Evolutionary conservation across 2,113 vertebrate species (phyloP).

Genomic region (Glaucomys volans): DNA sequence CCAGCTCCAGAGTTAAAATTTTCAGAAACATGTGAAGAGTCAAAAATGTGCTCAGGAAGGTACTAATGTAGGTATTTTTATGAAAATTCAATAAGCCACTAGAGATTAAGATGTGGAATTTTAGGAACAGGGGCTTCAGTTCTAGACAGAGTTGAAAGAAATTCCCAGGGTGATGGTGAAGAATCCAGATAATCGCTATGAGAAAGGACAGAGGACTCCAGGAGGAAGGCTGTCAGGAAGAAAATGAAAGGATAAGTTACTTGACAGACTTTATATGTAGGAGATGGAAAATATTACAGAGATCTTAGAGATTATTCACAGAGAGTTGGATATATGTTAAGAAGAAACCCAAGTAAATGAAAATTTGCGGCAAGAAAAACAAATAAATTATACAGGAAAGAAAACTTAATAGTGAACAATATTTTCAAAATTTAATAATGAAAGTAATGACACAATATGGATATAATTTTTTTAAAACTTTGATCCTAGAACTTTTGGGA

Average conservation of each 20-base stretch:
- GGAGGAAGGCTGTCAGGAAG: neutral
- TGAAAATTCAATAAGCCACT: neutral
- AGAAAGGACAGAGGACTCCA: neutral
- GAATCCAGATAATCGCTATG: neutral
- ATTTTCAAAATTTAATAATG: neutral
- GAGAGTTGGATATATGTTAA: neutral
- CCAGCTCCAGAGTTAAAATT: neutral
- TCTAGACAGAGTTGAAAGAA: neutral
- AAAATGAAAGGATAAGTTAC: neutral
- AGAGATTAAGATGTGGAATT: neutral
- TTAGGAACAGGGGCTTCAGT: neutral
- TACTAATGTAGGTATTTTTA: neutral
- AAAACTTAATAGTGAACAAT: neutral
- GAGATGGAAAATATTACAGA: neutral
- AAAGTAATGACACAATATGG: neutral
- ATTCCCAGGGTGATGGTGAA: neutral
- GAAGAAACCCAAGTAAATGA: neutral
- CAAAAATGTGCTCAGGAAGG: neutral
- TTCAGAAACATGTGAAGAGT: neutral
- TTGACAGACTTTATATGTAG: neutral
- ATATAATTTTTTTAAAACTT: neutral
- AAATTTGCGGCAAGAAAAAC: conserved; percentile 2
- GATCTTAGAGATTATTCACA: neutral
- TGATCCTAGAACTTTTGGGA: neutral
- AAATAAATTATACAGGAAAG: neutral